phyloP scores from a whole-genome alignment of 2,113 vertebrate species.

The Prunella himalayana region DNA sequence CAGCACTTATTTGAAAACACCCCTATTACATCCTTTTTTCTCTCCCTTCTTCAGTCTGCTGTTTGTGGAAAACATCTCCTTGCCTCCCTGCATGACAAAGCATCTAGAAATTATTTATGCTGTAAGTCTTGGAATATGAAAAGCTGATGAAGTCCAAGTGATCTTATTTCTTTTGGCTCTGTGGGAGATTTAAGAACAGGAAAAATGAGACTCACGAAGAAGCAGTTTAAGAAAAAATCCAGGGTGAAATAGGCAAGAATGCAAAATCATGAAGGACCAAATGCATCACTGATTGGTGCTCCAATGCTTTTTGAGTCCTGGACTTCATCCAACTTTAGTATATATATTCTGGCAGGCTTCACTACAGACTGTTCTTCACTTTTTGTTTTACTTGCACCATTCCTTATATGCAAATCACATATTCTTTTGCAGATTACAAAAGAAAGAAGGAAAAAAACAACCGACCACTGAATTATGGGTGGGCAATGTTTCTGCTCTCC shows the following conservation, averaged over 20 bases:
- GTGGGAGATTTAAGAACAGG: neutral
- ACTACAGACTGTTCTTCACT: neutral
- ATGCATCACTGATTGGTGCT: neutral
- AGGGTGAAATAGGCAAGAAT: neutral
- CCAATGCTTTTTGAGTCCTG: neutral
- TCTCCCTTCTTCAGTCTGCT: neutral
- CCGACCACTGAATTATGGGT: neutral
- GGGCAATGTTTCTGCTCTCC: neutral
- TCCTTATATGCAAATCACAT: neutral
- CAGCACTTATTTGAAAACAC: neutral
- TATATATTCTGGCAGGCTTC: neutral
- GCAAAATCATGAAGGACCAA: neutral
- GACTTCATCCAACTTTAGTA: neutral
- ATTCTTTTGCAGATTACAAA: neutral
- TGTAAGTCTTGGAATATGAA: neutral
- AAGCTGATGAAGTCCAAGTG: neutral
- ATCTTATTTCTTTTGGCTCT: neutral
- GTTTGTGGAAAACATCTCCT: neutral
- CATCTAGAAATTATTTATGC: neutral
- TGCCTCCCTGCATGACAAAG: neutral
- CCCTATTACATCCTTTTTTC: neutral
- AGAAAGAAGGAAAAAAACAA: neutral
- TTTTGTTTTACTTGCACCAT: neutral
- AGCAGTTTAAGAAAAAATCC: neutral
- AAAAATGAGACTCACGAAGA: neutral